Evolutionary conservation across 2,888 invertebrate species (phyloP).

Genomic region (Cinara cedri): DNA sequence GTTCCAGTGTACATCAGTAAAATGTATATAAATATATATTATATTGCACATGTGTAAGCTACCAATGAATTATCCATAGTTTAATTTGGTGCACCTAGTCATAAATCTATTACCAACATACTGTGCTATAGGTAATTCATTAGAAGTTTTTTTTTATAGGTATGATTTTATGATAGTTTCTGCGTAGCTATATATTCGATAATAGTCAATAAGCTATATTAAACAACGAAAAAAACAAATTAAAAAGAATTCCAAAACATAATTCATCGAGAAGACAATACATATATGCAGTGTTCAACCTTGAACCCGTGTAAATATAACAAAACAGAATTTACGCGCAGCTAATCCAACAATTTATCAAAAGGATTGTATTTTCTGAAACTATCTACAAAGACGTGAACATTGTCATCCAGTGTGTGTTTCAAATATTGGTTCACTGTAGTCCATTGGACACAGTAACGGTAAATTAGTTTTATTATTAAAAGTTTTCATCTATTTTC

Average conservation of each 20-base stretch:
- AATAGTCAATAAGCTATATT: constrained; percentile 30
- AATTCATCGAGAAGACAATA: constrained; percentile 48
- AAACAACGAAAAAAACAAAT: constrained; percentile 33
- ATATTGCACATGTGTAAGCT: not conserved
- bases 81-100: not conserved
- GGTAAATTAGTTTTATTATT: constrained; percentile 53
- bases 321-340: constrained; percentile 53
- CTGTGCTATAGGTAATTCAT: not conserved
- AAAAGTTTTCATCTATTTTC: constrained; percentile 38
- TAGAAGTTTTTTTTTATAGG: not conserved
- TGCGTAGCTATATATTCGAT: not conserved
- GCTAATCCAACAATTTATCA: constrained; percentile 50
- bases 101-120: not conserved
- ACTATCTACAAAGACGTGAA: constrained; percentile 44
- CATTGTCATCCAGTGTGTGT: constrained; percentile 40
- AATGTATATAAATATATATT: not conserved
- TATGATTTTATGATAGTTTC: constrained; percentile 18
- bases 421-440: constrained; percentile 38
- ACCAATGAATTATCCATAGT: not conserved
- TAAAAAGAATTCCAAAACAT: constrained; percentile 40
- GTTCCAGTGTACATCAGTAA: constrained; percentile 3
- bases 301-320: constrained; percentile 49
- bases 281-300: constrained; percentile 27
- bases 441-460: constrained; percentile 55
- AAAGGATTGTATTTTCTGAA: constrained; percentile 46